These are phyloP conservation scores for Mnemiopsis leidyi DNA, from an alignment of 37 sponge, comb jelly and placozoan species.

Conservation along the genomic window DNA sequence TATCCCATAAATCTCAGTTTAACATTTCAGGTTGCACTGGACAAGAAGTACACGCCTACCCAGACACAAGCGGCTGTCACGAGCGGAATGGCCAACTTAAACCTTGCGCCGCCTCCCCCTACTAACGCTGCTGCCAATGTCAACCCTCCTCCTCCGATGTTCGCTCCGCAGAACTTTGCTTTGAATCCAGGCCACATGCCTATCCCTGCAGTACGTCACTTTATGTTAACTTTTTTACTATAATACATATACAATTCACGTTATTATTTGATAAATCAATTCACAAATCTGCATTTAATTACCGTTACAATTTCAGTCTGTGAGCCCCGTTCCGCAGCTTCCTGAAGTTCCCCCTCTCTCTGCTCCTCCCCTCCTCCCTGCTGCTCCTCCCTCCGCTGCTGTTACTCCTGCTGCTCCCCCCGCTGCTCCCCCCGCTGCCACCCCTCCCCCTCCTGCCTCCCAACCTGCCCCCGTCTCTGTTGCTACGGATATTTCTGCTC, in stretches of 20 bases:
- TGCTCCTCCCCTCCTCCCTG: background rate
- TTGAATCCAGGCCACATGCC: constrained; percentile 34
- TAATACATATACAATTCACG: too few species aligned
- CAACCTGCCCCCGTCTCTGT: background rate
- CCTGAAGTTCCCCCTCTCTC: background rate
- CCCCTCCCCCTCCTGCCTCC: background rate
- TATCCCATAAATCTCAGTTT: too few species aligned
- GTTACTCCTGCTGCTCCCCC: background rate
- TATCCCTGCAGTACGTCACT: constrained; percentile 36
- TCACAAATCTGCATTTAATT: too few species aligned
- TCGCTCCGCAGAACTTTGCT: background rate
- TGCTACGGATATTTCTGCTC: background rate
- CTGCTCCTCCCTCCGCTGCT: background rate
- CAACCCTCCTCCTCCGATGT: constrained; percentile 45
- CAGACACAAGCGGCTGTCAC: constrained; percentile 42
- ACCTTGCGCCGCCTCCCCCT: constrained; percentile 53
- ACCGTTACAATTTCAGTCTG: background rate
- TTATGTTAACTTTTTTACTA: too few species aligned
- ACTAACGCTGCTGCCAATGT: constrained; percentile 26
- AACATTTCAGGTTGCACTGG: constrained; percentile 32
- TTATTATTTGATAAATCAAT: too few species aligned
- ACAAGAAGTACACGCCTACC: constrained; percentile 50
- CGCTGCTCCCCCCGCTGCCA: background rate
- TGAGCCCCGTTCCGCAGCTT: background rate
- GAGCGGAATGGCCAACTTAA: constrained; percentile 58